Evolutionary conservation across 1,140 invertebrate species (phyloP).

Genomic region (Drosophila kohkoa): DNA sequence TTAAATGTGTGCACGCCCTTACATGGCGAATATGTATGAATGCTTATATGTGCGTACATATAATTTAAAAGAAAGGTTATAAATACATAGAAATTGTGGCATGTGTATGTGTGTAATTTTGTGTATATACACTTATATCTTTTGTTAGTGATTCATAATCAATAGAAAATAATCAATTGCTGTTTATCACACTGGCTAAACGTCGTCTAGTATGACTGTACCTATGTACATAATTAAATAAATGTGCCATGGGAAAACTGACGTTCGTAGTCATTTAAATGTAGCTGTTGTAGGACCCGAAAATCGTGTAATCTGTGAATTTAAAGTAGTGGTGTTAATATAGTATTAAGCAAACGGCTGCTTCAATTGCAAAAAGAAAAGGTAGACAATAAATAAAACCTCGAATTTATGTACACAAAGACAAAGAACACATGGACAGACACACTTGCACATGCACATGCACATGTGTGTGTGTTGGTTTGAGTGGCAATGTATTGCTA

Average conservation of each 20-base stretch:
- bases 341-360: neutral
- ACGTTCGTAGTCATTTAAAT: slow-evolving; percentile 14
- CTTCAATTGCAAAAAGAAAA: slow-evolving; percentile 16
- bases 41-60: slow-evolving; percentile 11
- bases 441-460: neutral
- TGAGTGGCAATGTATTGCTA: slow-evolving; percentile 59
- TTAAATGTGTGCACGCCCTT: neutral
- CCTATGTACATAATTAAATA: slow-evolving; percentile 56
- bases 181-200: slow-evolving; percentile 23
- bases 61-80: slow-evolving; percentile 38
- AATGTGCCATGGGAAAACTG: slow-evolving; percentile 28
- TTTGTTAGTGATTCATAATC: slow-evolving; percentile 42
- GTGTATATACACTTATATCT: slow-evolving; percentile 4
- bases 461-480: slow-evolving; percentile 1
- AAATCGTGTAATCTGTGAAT: slow-evolving; percentile 13
- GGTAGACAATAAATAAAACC: slow-evolving; percentile 26
- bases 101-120: slow-evolving; percentile 7
- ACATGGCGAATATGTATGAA: neutral
- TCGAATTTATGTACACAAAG: slow-evolving; percentile 32
- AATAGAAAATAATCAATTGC: slow-evolving; percentile 30
- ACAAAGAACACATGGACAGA: slow-evolving; percentile 25
- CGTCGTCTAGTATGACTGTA: slow-evolving; percentile 50
- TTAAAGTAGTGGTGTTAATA: slow-evolving; percentile 8
- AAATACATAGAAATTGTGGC: slow-evolving; percentile 7
- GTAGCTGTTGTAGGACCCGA: neutral